Base-by-base conservation (phyloP, 2,888 invertebrate genomes). In the Apamea anceps region DNA sequence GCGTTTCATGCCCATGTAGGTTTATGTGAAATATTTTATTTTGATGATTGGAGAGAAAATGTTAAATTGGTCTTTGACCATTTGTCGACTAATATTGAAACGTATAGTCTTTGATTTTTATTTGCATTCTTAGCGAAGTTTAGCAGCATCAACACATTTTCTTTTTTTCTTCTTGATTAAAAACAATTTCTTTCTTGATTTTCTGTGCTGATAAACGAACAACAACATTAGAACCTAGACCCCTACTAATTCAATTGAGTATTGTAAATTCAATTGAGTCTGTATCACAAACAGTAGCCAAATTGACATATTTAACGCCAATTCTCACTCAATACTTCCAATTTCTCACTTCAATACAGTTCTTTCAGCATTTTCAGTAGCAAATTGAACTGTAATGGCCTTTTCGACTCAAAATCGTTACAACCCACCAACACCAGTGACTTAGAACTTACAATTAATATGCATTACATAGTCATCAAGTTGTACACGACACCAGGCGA, bases 401-500 rank as follows among this genome's bases (percentile, higher is more conserved):
- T 51, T 77, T 25, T 42, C 4, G 37, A 18, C 0, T 28, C 28
- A 10, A 28, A 28, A 67, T 21, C 6, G 0, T 12, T 2, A 28
- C 54, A 65, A 18, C 51, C 65, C 79, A 73, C 75, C 51, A 82
- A 65, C 51, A 72, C 75, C 48, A 82, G n/a, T 66, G 67, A 81
- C 88, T 87, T 71, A 71, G 71, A 80, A 75, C 77, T 72, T 77
- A 85, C 87, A 86, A 88, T 89, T 89, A 89, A 89, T 88, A 87
- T 84, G 85, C 90, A 89, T 89, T 89, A 88, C 88, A 87, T 88
- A 87, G 88, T 85, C 82, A 89, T 89, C 88, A 88, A 87, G 82
- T 77, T 76, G 75, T 84, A 86, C 85, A 87, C 88, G 92, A 94
- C 95, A 94, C 95, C 94, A 94, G 94, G 93, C 95, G 94, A 93